Evolutionary conservation across 2,113 vertebrate genomes (phyloP).

Genomic region (Crotalus tigris): DNA sequence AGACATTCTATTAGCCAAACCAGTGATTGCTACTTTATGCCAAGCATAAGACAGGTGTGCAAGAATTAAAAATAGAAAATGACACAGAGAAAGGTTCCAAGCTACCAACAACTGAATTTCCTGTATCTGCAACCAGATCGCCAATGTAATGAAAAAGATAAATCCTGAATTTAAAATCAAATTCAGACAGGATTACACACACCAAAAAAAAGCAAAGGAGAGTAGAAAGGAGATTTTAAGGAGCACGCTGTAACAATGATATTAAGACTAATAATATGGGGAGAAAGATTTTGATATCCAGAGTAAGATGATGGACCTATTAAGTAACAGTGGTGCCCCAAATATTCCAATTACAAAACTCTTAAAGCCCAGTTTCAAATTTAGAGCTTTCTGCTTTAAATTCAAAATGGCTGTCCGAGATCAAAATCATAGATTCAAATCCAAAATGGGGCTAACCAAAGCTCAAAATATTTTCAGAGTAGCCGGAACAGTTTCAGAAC

Average conservation of each 20-base stretch:
- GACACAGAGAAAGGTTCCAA: background rate
- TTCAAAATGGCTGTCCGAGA: background rate
- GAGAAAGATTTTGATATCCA: background rate
- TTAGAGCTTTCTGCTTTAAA: background rate
- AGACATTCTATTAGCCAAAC: background rate
- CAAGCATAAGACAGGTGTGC: background rate
- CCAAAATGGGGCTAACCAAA: background rate
- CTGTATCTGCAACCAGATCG: background rate
- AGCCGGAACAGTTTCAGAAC: background rate
- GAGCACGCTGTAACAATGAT: background rate
- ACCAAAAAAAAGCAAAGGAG: background rate
- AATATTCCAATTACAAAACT: background rate
- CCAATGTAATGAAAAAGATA: background rate
- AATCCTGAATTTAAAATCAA: background rate
- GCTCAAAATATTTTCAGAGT: background rate
- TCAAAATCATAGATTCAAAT: background rate
- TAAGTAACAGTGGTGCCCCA: background rate
- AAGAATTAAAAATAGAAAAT: background rate
- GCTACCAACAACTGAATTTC: background rate
- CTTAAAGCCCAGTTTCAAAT: background rate
- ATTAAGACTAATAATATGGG: background rate
- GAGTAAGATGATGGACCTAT: background rate
- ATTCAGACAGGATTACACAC: background rate
- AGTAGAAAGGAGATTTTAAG: background rate
- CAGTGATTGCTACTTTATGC: background rate